Conservation (phyloP, 2,797 vertebrate genomes). For the Eurystomus glaucurus region DNA sequence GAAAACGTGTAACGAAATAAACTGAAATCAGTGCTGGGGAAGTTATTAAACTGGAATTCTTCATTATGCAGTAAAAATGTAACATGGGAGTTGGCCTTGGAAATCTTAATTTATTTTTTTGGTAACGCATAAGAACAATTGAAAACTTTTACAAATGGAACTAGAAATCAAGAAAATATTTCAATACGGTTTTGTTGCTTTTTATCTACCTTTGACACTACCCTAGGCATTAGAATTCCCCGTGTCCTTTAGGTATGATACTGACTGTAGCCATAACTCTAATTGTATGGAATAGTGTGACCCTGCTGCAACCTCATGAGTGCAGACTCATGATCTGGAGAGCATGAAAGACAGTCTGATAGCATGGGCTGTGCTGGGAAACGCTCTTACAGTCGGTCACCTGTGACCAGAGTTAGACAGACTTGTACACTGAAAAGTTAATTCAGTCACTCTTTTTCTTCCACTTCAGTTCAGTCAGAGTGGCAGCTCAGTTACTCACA, state of each 20-base stretch:
- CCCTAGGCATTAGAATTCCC: not conserved
- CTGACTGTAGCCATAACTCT: not conserved
- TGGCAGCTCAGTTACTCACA: not conserved
- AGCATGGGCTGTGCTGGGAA: not conserved
- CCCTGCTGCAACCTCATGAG: not conserved
- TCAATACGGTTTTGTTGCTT: not conserved
- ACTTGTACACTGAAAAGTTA: not conserved
- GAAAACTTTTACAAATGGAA: not conserved
- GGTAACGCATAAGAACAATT: not conserved
- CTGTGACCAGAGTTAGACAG: not conserved
- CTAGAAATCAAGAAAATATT: not conserved
- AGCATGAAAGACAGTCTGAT: too few species aligned
- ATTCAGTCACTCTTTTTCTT: not conserved
- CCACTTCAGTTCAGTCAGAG: not conserved
- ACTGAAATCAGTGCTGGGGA: not conserved
- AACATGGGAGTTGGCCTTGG: not conserved
- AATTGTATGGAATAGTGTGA: accelerated
- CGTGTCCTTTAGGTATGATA: accelerated
- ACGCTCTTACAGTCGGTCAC: accelerated
- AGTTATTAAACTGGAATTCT: not conserved
- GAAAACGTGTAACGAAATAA: slow-evolving; percentile 8
- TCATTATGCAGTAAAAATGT: not conserved
- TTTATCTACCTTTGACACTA: not conserved
- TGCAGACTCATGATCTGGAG: not conserved
- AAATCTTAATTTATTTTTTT: not conserved